phyloP scores from a whole-genome alignment of 2,888 invertebrate species.

The Proisotoma minuta region DNA sequence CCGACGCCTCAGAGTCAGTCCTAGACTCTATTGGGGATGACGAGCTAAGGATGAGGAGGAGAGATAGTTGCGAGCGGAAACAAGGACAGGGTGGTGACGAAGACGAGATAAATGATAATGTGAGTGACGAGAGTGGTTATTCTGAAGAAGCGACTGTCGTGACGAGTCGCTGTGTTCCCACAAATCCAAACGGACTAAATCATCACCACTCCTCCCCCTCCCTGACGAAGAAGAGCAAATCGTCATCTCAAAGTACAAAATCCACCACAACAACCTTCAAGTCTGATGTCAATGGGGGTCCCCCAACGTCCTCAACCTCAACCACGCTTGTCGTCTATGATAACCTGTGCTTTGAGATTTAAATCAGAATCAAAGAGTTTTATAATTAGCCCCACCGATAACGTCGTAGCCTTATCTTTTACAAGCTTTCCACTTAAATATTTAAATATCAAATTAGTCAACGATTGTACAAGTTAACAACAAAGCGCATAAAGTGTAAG shows the following conservation, averaged over 20 bases:
- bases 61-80: not conserved
- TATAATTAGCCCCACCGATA: no score
- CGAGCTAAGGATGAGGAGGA: slow-evolving; percentile 8
- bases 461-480: no score
- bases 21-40: slow-evolving; percentile 33
- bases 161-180: no score
- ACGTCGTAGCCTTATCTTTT: no score
- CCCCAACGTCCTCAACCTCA: slow-evolving; percentile 11
- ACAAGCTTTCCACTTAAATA: no score
- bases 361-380: slow-evolving; percentile 10
- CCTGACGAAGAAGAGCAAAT: not conserved
- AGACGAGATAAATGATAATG: slow-evolving; percentile 61
- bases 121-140: slow-evolving; percentile 86
- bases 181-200: not conserved
- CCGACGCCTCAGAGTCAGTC: slow-evolving; percentile 27
- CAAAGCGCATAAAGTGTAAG: no score
- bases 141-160: slow-evolving; percentile 58
- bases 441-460: no score
- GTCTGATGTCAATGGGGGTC: slow-evolving; percentile 1
- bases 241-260: slow-evolving; percentile 8
- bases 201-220: not conserved
- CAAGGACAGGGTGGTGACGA: slow-evolving; percentile 34
- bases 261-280: not conserved
- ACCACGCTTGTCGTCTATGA: slow-evolving; percentile 43
- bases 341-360: slow-evolving; percentile 46